Conservation (phyloP, 1,140 invertebrate genomes). For the Xylocopa sonorina region DNA sequence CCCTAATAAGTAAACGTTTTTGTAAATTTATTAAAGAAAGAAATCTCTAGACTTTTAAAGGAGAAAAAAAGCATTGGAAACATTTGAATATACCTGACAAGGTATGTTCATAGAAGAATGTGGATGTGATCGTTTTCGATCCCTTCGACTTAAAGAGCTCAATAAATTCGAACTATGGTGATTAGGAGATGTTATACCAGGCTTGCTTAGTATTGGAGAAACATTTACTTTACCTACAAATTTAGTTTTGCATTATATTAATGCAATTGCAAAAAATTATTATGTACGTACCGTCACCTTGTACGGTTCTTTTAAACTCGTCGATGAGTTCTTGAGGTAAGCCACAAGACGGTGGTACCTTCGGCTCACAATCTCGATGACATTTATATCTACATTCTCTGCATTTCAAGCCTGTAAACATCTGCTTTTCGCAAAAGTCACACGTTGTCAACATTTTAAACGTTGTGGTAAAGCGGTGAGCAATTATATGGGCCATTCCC, state of each 20-base stretch:
- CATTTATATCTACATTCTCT: constrained; percentile 98
- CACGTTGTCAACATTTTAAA: constrained; percentile 95
- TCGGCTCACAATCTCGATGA: constrained; percentile 94
- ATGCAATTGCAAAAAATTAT: neutral
- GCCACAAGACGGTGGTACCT: constrained; percentile 95
- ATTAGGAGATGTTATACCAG: constrained; percentile 78
- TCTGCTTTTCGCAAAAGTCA: constrained; percentile 95
- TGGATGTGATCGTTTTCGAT: constrained; percentile 83
- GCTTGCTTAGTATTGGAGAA: constrained; percentile 77
- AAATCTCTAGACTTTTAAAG: constrained; percentile 4
- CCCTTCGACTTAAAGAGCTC: constrained; percentile 72
- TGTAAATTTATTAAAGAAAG: neutral
- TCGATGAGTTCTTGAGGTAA: constrained; percentile 92
- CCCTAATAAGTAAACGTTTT: constrained; percentile 77
- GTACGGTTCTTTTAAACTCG: constrained; percentile 88
- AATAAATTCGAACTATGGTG: constrained; percentile 76
- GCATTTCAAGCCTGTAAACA: constrained; percentile 95
- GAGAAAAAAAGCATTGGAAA: neutral
- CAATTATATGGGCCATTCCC: constrained; percentile 94
- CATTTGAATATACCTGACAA: constrained; percentile 81
- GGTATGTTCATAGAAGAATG: constrained; percentile 84
- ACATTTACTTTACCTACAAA: constrained; percentile 74
- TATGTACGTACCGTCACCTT: constrained; percentile 83
- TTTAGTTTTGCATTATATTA: neutral
- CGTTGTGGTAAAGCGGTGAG: constrained; percentile 94